These are phyloP conservation scores for Diachrysia chrysitis DNA, from an alignment of 2,888 invertebrate species.

Conservation along the genomic window DNA sequence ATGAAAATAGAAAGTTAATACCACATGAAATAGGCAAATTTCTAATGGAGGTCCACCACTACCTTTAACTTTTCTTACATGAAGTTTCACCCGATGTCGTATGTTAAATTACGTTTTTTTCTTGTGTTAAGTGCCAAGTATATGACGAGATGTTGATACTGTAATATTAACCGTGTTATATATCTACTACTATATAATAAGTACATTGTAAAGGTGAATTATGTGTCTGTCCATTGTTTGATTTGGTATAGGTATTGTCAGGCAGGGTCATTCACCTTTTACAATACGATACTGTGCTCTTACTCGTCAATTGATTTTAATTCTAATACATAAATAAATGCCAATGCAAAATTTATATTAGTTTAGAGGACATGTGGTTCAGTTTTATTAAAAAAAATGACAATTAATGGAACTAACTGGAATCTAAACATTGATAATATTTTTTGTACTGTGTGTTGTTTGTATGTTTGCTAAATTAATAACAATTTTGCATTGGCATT, in stretches of 20 bases:
- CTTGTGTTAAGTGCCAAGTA: constrained; percentile 16
- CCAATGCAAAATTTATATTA: too few relatives aligned
- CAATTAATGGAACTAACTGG: too few relatives aligned
- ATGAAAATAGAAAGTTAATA: constrained; percentile 57
- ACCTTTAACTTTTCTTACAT: constrained; percentile 50
- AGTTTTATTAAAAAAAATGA: too few relatives aligned
- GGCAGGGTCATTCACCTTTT: too few relatives aligned
- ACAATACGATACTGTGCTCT: too few relatives aligned
- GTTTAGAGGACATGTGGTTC: too few relatives aligned
- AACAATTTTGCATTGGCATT: too few relatives aligned
- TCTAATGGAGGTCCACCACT: constrained; percentile 52
- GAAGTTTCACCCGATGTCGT: constrained; percentile 48
- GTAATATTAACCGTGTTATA: neutral
- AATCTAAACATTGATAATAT: too few relatives aligned
- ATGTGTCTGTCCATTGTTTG: neutral
- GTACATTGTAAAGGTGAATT: neutral
- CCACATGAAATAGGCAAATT: constrained; percentile 50
- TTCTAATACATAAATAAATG: too few relatives aligned
- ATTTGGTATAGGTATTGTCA: neutral
- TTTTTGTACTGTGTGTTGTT: too few relatives aligned
- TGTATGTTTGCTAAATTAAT: too few relatives aligned
- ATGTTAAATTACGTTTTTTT: constrained; percentile 41
- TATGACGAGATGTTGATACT: constrained; percentile 23
- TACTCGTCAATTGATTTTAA: too few relatives aligned
- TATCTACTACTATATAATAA: neutral